Evolutionary conservation across 2,113 vertebrate genomes (phyloP).

Genomic region (Genyomyrus donnyi): DNA sequence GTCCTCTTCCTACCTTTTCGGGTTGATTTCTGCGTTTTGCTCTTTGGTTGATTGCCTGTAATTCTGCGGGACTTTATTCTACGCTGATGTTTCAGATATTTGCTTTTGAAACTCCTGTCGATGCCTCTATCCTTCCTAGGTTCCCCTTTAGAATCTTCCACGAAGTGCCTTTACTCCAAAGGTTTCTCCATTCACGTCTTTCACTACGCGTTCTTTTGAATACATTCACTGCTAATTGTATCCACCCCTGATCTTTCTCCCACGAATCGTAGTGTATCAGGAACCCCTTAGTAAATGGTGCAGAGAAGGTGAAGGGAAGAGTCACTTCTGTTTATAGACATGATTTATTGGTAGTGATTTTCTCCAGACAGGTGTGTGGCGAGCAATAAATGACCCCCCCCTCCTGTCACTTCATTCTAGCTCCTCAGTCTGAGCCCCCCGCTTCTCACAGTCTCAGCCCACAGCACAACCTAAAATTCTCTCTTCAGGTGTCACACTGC

Average conservation of each 20-base stretch:
- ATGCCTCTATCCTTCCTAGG: not conserved
- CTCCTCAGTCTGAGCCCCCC: not conserved
- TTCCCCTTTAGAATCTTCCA: not conserved
- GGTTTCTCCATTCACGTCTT: not conserved
- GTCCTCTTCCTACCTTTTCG: not conserved
- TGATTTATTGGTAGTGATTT: slow-evolving; percentile 8
- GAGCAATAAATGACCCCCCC: not conserved
- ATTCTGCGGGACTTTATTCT: not conserved
- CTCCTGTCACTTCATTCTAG: not conserved
- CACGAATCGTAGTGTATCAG: not conserved
- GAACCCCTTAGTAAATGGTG: not conserved
- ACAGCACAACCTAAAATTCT: not conserved
- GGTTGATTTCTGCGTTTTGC: not conserved
- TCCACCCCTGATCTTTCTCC: not conserved
- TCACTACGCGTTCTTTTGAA: not conserved
- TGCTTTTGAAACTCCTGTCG: not conserved
- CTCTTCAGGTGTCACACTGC: not conserved
- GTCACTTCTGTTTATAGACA: not conserved
- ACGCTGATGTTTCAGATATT: not conserved
- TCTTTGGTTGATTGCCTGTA: not conserved
- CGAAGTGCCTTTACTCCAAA: not conserved
- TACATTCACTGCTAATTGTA: not conserved
- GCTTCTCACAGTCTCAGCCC: not conserved
- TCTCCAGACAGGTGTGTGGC: not conserved
- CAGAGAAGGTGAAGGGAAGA: not conserved